phyloP scores from a whole-genome alignment of 2,888 invertebrate genomes.

The Omphaloscelis lunosa region DNA sequence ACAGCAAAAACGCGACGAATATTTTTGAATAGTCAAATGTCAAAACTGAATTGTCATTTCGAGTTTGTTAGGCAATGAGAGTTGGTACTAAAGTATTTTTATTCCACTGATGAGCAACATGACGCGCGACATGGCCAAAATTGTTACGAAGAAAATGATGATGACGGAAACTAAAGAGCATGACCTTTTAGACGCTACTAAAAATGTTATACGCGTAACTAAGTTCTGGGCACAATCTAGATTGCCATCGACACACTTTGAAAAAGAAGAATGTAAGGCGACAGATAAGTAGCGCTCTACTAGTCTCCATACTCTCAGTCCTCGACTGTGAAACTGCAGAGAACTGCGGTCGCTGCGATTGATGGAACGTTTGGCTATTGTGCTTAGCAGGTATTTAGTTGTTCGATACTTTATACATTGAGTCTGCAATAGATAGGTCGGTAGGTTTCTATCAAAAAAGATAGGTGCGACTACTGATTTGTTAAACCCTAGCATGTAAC shows the following conservation, averaged over 20 bases:
- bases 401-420: conserved; percentile 15
- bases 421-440: not conserved
- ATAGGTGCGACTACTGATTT: not conserved
- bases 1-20: not conserved
- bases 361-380: conserved; percentile 48
- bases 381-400: conserved; percentile 43
- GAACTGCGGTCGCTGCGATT: conserved; percentile 35
- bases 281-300: conserved; percentile 7
- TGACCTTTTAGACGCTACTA: not conserved
- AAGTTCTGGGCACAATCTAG: not conserved
- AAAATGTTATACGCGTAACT: not conserved
- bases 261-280: not conserved
- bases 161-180: not conserved
- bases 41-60: not conserved
- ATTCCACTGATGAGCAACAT: not conserved
- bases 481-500: not conserved
- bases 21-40: not conserved
- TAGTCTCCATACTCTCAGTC: conserved; percentile 23
- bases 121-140: not conserved
- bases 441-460: not conserved
- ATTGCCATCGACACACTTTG: not conserved
- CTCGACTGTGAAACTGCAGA: conserved; percentile 14
- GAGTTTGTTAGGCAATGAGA: too few species aligned
- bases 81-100: not conserved
- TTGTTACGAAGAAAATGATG: not conserved